These are phyloP conservation scores for Ricordea florida DNA, from an alignment of 92 coral and sea anemone species.

Conservation along the genomic window DNA sequence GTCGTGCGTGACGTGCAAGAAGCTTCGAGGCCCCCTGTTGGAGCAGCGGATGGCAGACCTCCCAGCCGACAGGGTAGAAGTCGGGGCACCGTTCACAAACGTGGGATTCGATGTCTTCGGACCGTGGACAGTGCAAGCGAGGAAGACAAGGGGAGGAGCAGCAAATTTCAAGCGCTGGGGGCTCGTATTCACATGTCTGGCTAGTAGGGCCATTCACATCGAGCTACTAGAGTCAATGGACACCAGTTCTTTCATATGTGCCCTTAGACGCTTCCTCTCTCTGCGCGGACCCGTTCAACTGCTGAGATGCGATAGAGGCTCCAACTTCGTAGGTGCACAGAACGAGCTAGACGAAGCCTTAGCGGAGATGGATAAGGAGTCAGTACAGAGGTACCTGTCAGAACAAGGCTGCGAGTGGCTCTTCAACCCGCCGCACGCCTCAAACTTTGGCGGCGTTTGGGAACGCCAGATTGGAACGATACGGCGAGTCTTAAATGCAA, in stretches of 20 bases:
- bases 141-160: neutral
- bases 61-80: neutral
- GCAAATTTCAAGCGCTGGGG: conserved; percentile 14
- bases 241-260: conserved; percentile 12
- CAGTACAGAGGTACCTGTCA: neutral
- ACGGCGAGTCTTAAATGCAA: neutral
- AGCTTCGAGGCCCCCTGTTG: neutral
- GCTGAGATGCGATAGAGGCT: neutral
- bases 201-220: conserved; percentile 24
- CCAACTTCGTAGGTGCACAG: neutral
- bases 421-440: conserved; percentile 32
- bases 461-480: neutral
- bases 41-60: neutral
- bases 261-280: conserved; percentile 7
- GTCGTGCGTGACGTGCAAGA: neutral
- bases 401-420: neutral
- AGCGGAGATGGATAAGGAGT: neutral
- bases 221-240: conserved; percentile 23
- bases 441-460: conserved; percentile 6
- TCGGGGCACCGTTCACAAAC: neutral
- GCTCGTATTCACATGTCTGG: conserved; percentile 30
- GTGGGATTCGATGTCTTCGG: neutral
- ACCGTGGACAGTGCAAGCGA: neutral
- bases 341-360: neutral
- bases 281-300: neutral